Percentiles rank a stretch among this genome's conserved stretches.
These are phyloP conservation scores for Lordiphosa stackelbergi DNA, from an alignment of 1,140 invertebrate species.

Conservation along the genomic window DNA sequence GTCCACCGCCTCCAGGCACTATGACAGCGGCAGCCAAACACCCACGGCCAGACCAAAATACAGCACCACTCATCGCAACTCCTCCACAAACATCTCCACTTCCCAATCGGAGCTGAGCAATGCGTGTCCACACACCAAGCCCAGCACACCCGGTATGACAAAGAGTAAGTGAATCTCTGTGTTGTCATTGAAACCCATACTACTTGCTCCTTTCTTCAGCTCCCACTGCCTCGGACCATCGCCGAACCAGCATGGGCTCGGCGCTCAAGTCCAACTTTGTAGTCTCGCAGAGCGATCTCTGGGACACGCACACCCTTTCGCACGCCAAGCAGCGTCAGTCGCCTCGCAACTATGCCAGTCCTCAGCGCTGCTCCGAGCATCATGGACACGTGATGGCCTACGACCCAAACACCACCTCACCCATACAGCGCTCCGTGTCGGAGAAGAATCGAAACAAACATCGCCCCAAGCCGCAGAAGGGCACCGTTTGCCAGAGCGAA, in stretches of 20 bases:
- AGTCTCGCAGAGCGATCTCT: constrained; percentile 82
- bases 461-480: constrained; percentile 78
- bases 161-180: constrained; percentile 45
- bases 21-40: constrained; percentile 69
- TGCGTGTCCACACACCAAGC: constrained; percentile 68
- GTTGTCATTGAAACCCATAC: neutral
- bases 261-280: constrained; percentile 80
- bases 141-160: constrained; percentile 51
- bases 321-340: constrained; percentile 79
- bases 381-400: constrained; percentile 69
- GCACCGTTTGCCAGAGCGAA: constrained; percentile 78
- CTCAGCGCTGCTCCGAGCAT: constrained; percentile 72
- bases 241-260: constrained; percentile 72
- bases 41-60: constrained; percentile 68
- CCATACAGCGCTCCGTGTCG: constrained; percentile 81
- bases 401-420: constrained; percentile 72
- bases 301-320: constrained; percentile 81
- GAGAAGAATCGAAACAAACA: constrained; percentile 79
- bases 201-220: constrained; percentile 21
- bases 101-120: constrained; percentile 75
- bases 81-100: constrained; percentile 69
- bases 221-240: constrained; percentile 65
- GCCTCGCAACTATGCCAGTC: constrained; percentile 70
- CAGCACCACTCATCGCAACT: constrained; percentile 64
- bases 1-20: constrained; percentile 63